Percentiles rank a stretch among this genome's conserved stretches.
phyloP scores from a whole-genome alignment of 2,888 invertebrate species.

The Adelphocoris suturalis region DNA sequence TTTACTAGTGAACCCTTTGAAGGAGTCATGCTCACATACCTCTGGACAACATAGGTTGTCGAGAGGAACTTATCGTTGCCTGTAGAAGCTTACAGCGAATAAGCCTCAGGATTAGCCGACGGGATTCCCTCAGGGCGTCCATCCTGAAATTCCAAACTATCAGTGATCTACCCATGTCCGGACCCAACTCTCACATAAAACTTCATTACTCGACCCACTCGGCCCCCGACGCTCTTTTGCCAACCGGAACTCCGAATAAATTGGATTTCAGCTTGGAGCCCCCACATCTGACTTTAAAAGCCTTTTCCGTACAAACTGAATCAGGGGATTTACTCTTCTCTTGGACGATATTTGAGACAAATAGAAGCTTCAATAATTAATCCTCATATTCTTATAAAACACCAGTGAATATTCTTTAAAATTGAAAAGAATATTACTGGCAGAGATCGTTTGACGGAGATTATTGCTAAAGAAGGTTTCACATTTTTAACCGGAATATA shows the following conservation, averaged over 20 bases:
- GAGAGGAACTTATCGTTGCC: background rate
- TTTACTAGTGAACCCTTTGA: too few relatives aligned
- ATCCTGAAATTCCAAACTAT: background rate
- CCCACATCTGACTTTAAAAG: constrained; percentile 16
- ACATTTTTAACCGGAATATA: too few relatives aligned
- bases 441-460: too few relatives aligned
- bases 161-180: background rate
- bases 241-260: constrained; percentile 5
- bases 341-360: background rate
- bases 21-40: too few relatives aligned
- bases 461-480: too few relatives aligned
- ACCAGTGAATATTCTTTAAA: too few relatives aligned
- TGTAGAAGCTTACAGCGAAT: background rate
- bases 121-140: background rate
- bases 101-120: background rate
- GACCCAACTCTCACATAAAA: constrained; percentile 19
- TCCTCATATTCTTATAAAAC: too few relatives aligned
- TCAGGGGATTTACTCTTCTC: background rate
- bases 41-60: background rate
- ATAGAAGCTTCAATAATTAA: background rate
- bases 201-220: background rate
- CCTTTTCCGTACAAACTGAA: constrained; percentile 14
- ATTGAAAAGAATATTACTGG: too few relatives aligned
- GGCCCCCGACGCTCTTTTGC: background rate
- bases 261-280: constrained; percentile 14